phyloP scores from a whole-genome alignment of 2,113 vertebrate genomes.

The Oxyura jamaicensis region DNA sequence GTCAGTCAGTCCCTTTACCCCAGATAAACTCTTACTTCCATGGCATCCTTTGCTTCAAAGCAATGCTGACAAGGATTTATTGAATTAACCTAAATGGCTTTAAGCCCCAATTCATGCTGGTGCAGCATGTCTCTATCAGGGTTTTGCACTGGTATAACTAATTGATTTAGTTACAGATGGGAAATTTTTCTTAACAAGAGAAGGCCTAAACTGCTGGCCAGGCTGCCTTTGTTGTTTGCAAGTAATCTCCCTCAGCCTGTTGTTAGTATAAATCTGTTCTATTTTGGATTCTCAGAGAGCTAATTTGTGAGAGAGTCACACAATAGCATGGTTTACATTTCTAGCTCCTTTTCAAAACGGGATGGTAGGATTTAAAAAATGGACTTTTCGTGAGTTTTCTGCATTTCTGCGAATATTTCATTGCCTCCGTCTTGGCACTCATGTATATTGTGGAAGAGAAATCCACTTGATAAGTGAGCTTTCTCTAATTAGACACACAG shows the following conservation, averaged over 20 bases:
- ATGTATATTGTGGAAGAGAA: not conserved
- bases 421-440: not conserved
- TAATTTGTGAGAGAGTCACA: constrained; percentile 36
- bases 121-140: constrained; percentile 66
- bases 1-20: constrained; percentile 32
- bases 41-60: constrained; percentile 55
- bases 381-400: not conserved
- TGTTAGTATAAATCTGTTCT: constrained; percentile 65
- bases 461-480: not conserved
- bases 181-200: constrained; percentile 69
- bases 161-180: constrained; percentile 71
- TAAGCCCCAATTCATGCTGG: constrained; percentile 68
- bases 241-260: constrained; percentile 56
- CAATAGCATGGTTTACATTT: constrained; percentile 41
- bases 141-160: constrained; percentile 65
- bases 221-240: constrained; percentile 64
- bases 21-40: constrained; percentile 57
- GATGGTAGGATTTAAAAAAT: not conserved
- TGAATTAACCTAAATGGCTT: constrained; percentile 73
- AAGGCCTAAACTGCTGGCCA: constrained; percentile 59
- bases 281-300: constrained; percentile 51
- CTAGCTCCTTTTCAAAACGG: not conserved
- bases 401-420: constrained; percentile 10
- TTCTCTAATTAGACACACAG: not conserved
- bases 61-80: constrained; percentile 64